Evolutionary conservation across 2,113 vertebrate species (phyloP), one percentile per base, ranked within the genome.

Genomic region (Zootoca vivipara): DNA sequence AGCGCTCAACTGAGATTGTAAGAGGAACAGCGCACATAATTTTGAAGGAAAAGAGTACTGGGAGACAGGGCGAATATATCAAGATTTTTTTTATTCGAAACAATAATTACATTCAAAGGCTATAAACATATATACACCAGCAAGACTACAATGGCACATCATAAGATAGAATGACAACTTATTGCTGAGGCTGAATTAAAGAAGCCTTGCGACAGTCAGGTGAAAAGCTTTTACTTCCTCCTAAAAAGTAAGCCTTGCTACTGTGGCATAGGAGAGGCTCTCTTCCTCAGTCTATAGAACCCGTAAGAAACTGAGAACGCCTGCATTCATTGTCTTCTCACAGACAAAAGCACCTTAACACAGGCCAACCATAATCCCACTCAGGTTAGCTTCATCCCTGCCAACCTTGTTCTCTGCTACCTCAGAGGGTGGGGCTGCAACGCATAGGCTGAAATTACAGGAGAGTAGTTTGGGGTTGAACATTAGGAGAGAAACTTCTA

Each of bases 141-240:
- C 86, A 90, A 82, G 28, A 85, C 88, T 89, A 92, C 82, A 89
- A 18, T 64, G 81, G 78, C 22, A 8, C n/a, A 33, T n/a, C 78
- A 82, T 89, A 89, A 91, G 56, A 28, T 80, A 70, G 22, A 86
- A 52, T 82, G 86, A 91, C 90, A 91, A 16, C 4, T 73, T 75
- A 92, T 83, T 64, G 46, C 91, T 90, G 40, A n/a, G 62, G 84
- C 30, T 89, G 88, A 91, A 91, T 88, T 88, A 89, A 91, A 35
- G 67, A 82, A 90, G 69, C 35, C 33, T 89, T 89, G 24, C 38
- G 28, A 28, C 56, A 88, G n/a, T 70, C 4, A 12, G 64, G 86
- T 70, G 77, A 65, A 58, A 77, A 91, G 35, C 2, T 69, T 86
- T 89, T 92, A 83, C 35, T 78, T 89, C 64, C 62, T 16, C 56